Conservation (phyloP, 2,113 vertebrate species). For the Corydoras sp. region DNA sequence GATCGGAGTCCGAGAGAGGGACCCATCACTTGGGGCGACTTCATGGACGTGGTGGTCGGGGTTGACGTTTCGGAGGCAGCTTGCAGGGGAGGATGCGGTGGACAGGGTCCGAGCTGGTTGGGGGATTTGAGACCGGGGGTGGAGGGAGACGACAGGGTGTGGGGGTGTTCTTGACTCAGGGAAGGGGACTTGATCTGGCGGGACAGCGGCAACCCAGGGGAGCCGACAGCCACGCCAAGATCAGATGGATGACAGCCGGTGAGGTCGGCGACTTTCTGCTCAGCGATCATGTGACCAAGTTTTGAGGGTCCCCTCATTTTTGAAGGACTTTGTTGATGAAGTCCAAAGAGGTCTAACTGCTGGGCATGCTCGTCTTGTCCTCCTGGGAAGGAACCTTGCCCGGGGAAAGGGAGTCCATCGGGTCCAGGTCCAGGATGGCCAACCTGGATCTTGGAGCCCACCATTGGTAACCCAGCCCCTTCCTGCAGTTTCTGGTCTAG, state of each 20-base stretch:
- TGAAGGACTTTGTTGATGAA: conserved; percentile 65
- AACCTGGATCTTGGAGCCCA: conserved; percentile 71
- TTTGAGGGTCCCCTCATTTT: conserved; percentile 72
- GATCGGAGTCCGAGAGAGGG: conserved; percentile 78
- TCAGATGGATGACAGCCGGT: conserved; percentile 79
- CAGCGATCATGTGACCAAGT: conserved; percentile 78
- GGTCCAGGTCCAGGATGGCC: conserved; percentile 72
- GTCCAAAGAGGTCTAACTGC: conserved; percentile 77
- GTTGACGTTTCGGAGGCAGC: conserved; percentile 71
- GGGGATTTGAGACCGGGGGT: conserved; percentile 88
- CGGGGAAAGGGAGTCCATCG: conserved; percentile 70
- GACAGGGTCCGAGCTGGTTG: conserved; percentile 71
- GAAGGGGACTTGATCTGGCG: conserved; percentile 87
- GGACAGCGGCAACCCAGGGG: conserved; percentile 74
- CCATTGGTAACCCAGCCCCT: conserved; percentile 64
- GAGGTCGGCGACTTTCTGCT: conserved; percentile 60
- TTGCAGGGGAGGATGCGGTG: conserved; percentile 66
- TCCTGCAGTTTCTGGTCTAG: conserved; percentile 83
- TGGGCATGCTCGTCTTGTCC: conserved; percentile 81
- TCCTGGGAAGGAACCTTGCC: conserved; percentile 73
- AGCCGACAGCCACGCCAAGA: conserved; percentile 79
- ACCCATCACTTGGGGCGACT: conserved; percentile 88
- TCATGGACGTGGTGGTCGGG: conserved; percentile 69
- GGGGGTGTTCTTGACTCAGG: conserved; percentile 82
- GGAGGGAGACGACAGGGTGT: conserved; percentile 82